Base-by-base conservation (phyloP, 1,140 invertebrate species). In the Anoplophora glabripennis region DNA sequence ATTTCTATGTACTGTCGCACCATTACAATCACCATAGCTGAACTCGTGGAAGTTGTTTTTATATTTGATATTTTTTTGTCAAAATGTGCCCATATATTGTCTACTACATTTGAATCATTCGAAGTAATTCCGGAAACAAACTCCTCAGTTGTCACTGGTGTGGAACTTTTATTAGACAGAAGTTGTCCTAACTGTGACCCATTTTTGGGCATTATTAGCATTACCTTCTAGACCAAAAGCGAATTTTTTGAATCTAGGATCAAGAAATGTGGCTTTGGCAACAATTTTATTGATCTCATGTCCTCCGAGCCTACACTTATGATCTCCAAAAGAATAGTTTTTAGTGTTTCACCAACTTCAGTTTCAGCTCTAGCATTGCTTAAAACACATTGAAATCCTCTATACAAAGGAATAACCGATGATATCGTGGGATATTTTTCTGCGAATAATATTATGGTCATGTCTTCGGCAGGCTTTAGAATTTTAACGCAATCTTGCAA, bases 161-260 rank as follows among this genome's bases (percentile, higher is more conserved):
- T n/a, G n/a, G n/a, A n/a, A n/a, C n/a, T n/a, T n/a, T n/a, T n/a
- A n/a, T n/a, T n/a, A n/a, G n/a, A n/a, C n/a, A n/a, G n/a, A n/a
- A n/a, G n/a, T n/a, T n/a, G n/a, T n/a, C n/a, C n/a, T n/a, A n/a
- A n/a, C n/a, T n/a, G n/a, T n/a, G n/a, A 70, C 40, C 34, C 10
- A 67, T 61, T 61, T 38, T 59, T 68, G 55, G 46, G 60, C 64
- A 51, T 65, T 65, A 37, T 61, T 51, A 21, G 66, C 68, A 65
- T 70, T 72, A 44, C 52, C 54, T 9, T 56, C 46, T 9, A 59
- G 10, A n/a, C 70, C 64, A 66, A 73, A 73, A 36, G 47, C 67
- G 54, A 57, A 45, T 65, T 70, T 71, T 54, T 72, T 71, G 48
- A 68, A 72, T 37, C 67, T 53, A 11, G 65, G 69, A 66, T 72